Evolutionary conservation across 2,797 vertebrate genomes (phyloP).

Genomic region (Clarias pachynema): DNA sequence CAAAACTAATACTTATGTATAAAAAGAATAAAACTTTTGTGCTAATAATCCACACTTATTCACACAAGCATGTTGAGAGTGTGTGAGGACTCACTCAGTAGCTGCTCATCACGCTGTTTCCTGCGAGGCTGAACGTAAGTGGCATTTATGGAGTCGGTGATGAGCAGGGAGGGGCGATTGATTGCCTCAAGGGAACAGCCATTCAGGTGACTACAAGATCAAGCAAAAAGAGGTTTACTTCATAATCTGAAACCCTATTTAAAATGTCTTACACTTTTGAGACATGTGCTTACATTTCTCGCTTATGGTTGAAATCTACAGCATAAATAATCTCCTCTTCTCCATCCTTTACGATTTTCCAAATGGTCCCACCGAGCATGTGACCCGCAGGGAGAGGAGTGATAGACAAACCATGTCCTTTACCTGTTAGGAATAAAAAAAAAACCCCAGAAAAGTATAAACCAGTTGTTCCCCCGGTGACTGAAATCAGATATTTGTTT

Average conservation of each 20-base stretch:
- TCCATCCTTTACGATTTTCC: slow-evolving; percentile 99
- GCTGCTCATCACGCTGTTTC: slow-evolving; percentile 95
- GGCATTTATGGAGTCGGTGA: slow-evolving; percentile 97
- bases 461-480: no score
- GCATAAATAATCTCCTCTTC: slow-evolving; percentile 98
- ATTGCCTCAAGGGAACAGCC: slow-evolving; percentile 95
- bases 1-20: no score
- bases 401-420: slow-evolving; percentile 97
- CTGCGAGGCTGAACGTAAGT: slow-evolving; percentile 93
- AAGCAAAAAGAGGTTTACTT: not conserved
- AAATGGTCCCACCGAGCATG: slow-evolving; percentile 98
- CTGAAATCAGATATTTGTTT: no score
- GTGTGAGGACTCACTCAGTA: slow-evolving; percentile 85
- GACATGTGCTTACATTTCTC: slow-evolving; percentile 87
- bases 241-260: not conserved
- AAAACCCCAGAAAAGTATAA: not conserved
- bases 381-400: slow-evolving; percentile 96
- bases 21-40: no score
- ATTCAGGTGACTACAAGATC: slow-evolving; percentile 87
- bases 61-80: not conserved
- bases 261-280: not conserved
- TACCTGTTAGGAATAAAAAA: slow-evolving; percentile 75
- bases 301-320: slow-evolving; percentile 99
- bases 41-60: no score
- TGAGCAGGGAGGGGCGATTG: slow-evolving; percentile 93